These are phyloP conservation scores for Clepsis dumicolana DNA, from an alignment of 2,888 invertebrate species.

Conservation along the genomic window DNA sequence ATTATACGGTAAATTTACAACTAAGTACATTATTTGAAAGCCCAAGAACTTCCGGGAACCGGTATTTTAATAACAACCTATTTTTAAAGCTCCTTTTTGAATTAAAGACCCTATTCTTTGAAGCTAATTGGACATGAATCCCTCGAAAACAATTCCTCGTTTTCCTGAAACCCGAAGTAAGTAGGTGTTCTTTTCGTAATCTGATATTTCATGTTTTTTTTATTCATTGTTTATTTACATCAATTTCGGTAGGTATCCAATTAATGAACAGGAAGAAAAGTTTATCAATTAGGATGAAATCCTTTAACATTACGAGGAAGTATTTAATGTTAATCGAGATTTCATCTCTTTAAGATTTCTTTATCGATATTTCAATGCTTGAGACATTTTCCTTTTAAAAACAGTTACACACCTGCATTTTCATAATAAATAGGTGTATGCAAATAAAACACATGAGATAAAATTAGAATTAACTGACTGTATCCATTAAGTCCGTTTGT, in stretches of 20 bases:
- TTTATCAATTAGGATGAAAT: not conserved
- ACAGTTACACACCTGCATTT: not conserved
- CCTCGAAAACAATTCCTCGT: not conserved
- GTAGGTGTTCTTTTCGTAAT: not conserved
- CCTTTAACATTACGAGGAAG: not conserved
- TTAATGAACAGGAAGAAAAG: slow-evolving; percentile 7
- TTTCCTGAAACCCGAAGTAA: slow-evolving; percentile 1
- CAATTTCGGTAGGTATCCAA: not conserved
- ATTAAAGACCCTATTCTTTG: not conserved
- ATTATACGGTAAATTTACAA: no score
- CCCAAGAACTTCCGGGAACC: not conserved
- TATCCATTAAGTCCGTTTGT: no score
- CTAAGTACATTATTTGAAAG: no score
- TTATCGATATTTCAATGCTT: not conserved
- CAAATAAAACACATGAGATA: no score
- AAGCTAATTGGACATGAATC: not conserved
- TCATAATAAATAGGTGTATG: no score
- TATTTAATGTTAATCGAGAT: not conserved
- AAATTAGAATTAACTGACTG: no score
- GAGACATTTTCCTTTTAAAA: not conserved
- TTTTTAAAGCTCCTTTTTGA: not conserved
- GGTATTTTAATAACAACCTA: not conserved
- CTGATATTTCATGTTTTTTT: not conserved
- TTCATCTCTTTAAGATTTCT: not conserved
- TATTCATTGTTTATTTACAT: not conserved